Conservation (phyloP, 2,888 invertebrate genomes). For the Amorpha juglandis region DNA sequence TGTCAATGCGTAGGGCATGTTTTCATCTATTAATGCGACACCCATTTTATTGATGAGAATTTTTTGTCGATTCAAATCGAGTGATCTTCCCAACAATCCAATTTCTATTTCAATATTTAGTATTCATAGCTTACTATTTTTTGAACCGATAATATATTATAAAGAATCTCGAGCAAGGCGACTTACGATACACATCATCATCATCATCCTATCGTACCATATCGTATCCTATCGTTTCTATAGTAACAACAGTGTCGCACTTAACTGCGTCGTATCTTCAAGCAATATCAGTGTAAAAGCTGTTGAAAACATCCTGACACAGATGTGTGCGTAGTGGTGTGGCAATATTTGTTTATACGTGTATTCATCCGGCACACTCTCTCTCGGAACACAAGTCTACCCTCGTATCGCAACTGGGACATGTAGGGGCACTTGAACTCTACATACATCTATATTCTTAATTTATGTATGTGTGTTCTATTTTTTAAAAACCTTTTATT, state of each 20-base stretch:
- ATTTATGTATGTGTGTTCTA: background rate
- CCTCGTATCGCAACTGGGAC: constrained; percentile 8
- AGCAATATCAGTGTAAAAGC: background rate
- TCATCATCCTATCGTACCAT: too few relatives aligned
- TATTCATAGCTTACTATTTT: too few relatives aligned
- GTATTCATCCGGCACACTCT: background rate
- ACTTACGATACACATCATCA: background rate
- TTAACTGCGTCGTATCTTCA: background rate
- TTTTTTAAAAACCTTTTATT: background rate
- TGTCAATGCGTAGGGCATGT: background rate
- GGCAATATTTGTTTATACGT: constrained; percentile 2
- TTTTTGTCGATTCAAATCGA: background rate
- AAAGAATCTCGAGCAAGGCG: too few relatives aligned
- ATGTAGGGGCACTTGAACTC: background rate
- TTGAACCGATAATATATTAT: too few relatives aligned
- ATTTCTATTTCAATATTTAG: too few relatives aligned
- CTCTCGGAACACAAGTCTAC: constrained; percentile 1
- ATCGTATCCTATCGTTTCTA: too few relatives aligned
- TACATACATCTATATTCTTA: background rate
- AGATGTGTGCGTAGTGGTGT: background rate
- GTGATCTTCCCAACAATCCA: background rate
- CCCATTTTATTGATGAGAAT: too few relatives aligned
- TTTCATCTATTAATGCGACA: background rate
- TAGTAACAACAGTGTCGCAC: background rate
- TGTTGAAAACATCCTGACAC: background rate